A percentile compares a stretch with the other conserved stretches of the same genome.
These are phyloP conservation scores for Xiphophorus hellerii DNA, from an alignment of 2,113 vertebrate species.

Conservation along the genomic window DNA sequence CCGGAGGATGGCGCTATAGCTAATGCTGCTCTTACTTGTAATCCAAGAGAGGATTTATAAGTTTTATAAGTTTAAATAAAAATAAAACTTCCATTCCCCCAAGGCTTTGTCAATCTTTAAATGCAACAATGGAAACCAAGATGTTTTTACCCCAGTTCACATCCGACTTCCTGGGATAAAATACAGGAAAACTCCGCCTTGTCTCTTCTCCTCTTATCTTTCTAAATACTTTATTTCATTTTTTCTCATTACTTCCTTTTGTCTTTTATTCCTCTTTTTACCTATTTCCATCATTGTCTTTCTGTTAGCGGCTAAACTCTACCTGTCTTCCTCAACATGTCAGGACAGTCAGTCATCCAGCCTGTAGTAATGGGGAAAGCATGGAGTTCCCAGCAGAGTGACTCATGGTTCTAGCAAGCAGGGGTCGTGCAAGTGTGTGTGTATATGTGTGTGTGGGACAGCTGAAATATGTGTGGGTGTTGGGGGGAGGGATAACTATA, in stretches of 20 bases:
- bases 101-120: not conserved
- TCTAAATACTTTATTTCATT: not conserved
- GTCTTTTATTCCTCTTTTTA: not conserved
- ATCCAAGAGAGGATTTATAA: not conserved
- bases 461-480: conserved; percentile 23
- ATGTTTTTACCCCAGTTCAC: not conserved
- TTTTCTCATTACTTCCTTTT: not conserved
- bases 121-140: not conserved
- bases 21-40: not conserved
- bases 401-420: conserved; percentile 56
- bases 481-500: conserved; percentile 17
- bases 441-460: conserved; percentile 22
- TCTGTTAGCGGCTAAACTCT: conserved; percentile 7
- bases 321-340: conserved; percentile 20
- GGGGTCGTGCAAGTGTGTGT: conserved; percentile 36
- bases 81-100: not conserved
- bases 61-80: not conserved
- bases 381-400: conserved; percentile 76
- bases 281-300: not conserved
- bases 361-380: conserved; percentile 64
- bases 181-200: not conserved
- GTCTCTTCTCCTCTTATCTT: not conserved
- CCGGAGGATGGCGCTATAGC: not conserved
- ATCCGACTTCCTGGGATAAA: conserved; percentile 10
- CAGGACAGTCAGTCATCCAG: conserved; percentile 39